A percentile compares a stretch with the other conserved stretches of the same genome.
Conservation (phyloP, 37 sponge, comb jelly and placozoan genomes). For the Mnemiopsis leidyi region DNA sequence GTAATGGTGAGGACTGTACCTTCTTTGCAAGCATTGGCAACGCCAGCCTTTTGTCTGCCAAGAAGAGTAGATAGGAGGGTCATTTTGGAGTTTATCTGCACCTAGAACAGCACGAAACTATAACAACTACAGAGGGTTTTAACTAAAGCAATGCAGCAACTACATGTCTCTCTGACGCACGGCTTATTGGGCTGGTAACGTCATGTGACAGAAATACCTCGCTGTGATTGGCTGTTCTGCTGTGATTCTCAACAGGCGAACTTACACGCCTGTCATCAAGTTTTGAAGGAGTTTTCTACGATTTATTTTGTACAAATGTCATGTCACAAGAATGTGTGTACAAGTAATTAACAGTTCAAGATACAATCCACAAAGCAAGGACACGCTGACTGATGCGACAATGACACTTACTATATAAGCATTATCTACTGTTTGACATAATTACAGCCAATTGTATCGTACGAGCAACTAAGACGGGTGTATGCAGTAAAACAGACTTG, state of each 20-base stretch:
- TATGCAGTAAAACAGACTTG: no score
- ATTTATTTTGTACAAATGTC: neutral
- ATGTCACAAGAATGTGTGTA: neutral
- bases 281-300: neutral
- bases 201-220: neutral
- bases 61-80: slow-evolving; percentile 1
- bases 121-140: neutral
- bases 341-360: neutral
- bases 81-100: neutral
- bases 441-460: neutral
- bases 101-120: neutral
- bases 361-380: neutral
- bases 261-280: slow-evolving; percentile 50
- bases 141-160: slow-evolving; percentile 27
- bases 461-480: neutral
- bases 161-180: neutral
- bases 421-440: neutral
- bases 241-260: slow-evolving; percentile 1
- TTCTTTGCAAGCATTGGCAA: slow-evolving; percentile 13
- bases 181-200: neutral
- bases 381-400: neutral
- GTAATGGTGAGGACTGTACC: neutral
- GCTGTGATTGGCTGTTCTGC: neutral
- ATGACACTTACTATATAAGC: neutral
- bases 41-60: slow-evolving; percentile 22